Evolutionary conservation across 2,888 invertebrate genomes (phyloP).

Genomic region (Diachrysia chrysitis): DNA sequence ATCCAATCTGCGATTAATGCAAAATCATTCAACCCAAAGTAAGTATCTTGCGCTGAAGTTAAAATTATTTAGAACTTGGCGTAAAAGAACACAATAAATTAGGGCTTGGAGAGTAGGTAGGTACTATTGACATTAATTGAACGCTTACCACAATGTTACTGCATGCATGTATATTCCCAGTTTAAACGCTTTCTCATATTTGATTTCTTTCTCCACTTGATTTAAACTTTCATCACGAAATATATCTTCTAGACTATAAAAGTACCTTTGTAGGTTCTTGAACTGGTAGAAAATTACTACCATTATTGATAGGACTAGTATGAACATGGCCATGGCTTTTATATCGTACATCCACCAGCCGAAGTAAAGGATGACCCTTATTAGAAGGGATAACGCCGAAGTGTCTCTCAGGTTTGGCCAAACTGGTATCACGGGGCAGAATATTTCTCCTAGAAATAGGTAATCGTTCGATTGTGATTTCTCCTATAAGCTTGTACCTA

Average conservation of each 20-base stretch:
- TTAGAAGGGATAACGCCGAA: slow-evolving; percentile 50
- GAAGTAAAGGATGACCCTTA: slow-evolving; percentile 61
- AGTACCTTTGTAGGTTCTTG: slow-evolving; percentile 60
- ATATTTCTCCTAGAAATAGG: slow-evolving; percentile 58
- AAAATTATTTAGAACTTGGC: too few species aligned
- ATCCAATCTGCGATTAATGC: too few species aligned
- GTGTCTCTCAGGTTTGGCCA: slow-evolving; percentile 70
- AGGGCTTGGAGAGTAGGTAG: too few species aligned
- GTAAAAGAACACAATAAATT: too few species aligned
- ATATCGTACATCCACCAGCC: slow-evolving; percentile 66
- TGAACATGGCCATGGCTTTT: slow-evolving; percentile 52
- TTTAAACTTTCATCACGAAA: slow-evolving; percentile 38
- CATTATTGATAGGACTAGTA: slow-evolving; percentile 57
- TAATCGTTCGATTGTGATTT: neutral
- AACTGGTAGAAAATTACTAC: slow-evolving; percentile 63
- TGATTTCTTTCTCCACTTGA: slow-evolving; percentile 60
- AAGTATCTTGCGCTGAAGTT: too few species aligned
- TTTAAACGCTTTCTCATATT: slow-evolving; percentile 66
- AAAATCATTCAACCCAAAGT: too few species aligned
- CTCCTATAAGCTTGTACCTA: too few species aligned
- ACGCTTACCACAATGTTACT: slow-evolving; percentile 37
- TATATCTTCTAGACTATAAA: slow-evolving; percentile 49
- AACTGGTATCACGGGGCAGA: slow-evolving; percentile 64
- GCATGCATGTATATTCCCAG: slow-evolving; percentile 70
- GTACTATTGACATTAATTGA: too few species aligned